Base-by-base conservation (phyloP, 2,113 vertebrate species). In the Brachyhypopomus gauderio region DNA sequence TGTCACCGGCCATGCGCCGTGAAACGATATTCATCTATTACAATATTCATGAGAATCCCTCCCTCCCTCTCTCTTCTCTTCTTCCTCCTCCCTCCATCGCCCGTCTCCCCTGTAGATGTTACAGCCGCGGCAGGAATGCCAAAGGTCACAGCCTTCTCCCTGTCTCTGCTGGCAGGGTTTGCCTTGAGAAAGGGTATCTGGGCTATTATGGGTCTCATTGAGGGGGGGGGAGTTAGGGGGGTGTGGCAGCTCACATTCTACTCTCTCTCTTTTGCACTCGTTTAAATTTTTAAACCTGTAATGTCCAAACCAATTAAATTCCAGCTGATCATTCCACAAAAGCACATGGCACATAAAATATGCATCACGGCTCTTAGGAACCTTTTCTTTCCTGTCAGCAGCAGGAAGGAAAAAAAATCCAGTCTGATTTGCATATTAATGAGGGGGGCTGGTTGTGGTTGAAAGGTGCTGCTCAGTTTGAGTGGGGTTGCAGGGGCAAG, bases 281-380 rank as follows among this genome's bases (percentile, higher is more conserved):
- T 88, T 92, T 94, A 87, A 91, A 92, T 91, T 91, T 92, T 94
- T 90, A 92, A 92, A 91, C 56, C 36, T 67, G 85, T 85, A 84
- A 90, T 1, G 90, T 94, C 92, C 88, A 87, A 90, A 89, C 88
- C 85, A 90, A 92, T 94, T 93, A 91, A 86, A 89, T 89, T 93
- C 89, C 87, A 90, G 83, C 82, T 88, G 87, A 91, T 93, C 86
- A 82, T 90, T 88, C 89, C 88, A 88, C 85, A 91, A 90, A 90
- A 90, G 89, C 90, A 90, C 88, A 83, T 87, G 83, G 87, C 78
- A 81, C 67, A 85, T 94, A 63, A 93, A 94, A 93, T 89, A 93
- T 91, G 89, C 75, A 92, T 89, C 58, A 17, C 70, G 86, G 80
- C 79, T 87, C 84, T 82, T 84, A 69, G 45, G 87, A 83, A 90